phyloP scores from a whole-genome alignment of 64 coral and sea anemone species.

The Exaiptasia diaphana region DNA sequence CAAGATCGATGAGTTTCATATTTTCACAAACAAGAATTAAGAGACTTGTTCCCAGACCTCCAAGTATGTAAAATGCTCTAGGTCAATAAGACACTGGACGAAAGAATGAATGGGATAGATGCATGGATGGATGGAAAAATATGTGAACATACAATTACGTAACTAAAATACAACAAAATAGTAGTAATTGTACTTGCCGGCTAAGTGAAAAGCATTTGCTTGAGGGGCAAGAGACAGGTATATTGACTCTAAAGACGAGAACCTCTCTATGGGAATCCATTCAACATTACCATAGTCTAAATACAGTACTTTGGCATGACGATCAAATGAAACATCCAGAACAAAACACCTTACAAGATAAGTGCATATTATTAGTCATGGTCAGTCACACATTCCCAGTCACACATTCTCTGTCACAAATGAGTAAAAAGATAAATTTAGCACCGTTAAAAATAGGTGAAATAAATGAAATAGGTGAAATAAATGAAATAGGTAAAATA shows the following conservation, averaged over 20 bases:
- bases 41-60: neutral
- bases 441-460: neutral
- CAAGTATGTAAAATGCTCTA: neutral
- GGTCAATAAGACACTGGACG: neutral
- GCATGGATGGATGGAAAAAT: neutral
- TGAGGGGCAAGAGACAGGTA: constrained; percentile 66
- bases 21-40: neutral
- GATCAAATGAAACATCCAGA: constrained; percentile 47
- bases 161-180: neutral
- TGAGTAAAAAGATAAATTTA: neutral
- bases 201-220: constrained; percentile 45
- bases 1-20: neutral
- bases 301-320: constrained; percentile 57
- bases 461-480: neutral
- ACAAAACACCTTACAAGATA: constrained; percentile 61
- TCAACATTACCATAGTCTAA: constrained; percentile 80
- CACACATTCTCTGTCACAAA: too few species aligned
- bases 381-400: neutral
- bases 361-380: neutral
- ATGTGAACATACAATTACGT: neutral
- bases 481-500: neutral
- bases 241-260: constrained; percentile 35
- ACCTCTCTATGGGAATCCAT: constrained; percentile 63
- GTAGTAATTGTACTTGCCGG: constrained; percentile 5
- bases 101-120: neutral